Base-by-base conservation (phyloP, 2,113 vertebrate species). In the Callorhinus ursinus region DNA sequence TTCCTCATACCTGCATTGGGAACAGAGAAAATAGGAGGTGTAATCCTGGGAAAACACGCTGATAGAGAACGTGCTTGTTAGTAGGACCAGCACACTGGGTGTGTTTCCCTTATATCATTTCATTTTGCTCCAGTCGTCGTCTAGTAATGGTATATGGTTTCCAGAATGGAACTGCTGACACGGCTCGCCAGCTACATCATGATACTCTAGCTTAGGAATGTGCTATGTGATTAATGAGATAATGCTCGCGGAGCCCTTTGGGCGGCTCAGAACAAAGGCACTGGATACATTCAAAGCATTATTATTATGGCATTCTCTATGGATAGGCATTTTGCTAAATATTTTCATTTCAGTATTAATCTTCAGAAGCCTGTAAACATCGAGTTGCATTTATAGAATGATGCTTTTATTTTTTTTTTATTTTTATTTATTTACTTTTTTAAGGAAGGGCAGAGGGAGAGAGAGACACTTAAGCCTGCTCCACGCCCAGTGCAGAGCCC, bases 161-260 rank as follows among this genome's bases (percentile, higher is more conserved):
- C 90, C 93, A 95, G 65, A 92, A 71, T 42, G 71, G 76, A 97
- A 88, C 16, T 63, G 88, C 92, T 94, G 85, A 93, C 59, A 92
- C 77, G 10, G 36, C 71, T 85, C 65, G 85, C 31, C 94, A 96
- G 69, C 15, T 88, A 94, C 90, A 94, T 93, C 87, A 83, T 90
- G 84, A 96, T 97, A 90, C 69, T 94, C 13, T 31, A 92, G 79
- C 46, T 95, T 82, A 91, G 92, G 92, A 98, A 97, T 96, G 92
- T 88, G 61, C 81, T 96, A 53, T 95, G 96, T 79, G 84, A 97
- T 98, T 88, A 97, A 97, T 53, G 88, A 95, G 92, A 94, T 95
- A 95, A 90, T 96, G 67, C 36, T 90, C 90, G 83, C 76, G 74
- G 80, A 97, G 80, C 76, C n/a, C 86, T 92, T 94, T 84, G 84